Conservation (phyloP, 2,888 invertebrate species). For the Litoditis marina region DNA sequence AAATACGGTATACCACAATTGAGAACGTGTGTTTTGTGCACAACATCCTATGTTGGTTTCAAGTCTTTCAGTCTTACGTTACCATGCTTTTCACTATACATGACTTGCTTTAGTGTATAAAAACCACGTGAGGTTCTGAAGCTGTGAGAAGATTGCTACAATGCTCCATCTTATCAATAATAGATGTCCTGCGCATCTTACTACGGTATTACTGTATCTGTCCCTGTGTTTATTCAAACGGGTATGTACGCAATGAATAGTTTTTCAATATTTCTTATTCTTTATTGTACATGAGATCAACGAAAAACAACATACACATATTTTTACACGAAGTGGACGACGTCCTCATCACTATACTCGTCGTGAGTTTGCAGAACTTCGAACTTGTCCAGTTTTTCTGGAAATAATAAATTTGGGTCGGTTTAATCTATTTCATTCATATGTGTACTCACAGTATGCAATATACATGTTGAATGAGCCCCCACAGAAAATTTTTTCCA, state of each 20-base stretch:
- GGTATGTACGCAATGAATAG: not conserved
- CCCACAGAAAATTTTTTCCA: not conserved
- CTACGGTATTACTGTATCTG: no score
- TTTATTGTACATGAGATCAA: not conserved
- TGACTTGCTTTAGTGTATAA: no score
- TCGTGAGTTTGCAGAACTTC: conserved; percentile 17
- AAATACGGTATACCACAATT: no score
- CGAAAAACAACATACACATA: not conserved
- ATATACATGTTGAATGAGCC: not conserved
- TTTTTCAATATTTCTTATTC: not conserved
- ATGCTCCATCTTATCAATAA: no score
- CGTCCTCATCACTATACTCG: conserved; percentile 13
- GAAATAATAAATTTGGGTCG: not conserved
- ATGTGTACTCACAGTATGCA: not conserved
- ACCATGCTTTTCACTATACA: no score
- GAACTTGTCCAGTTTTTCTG: conserved; percentile 11
- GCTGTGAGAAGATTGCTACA: no score
- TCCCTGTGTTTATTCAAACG: no score
- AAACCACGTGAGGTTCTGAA: no score
- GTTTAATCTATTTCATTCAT: not conserved
- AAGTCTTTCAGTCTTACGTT: no score
- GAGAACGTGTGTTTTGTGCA: no score
- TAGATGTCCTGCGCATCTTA: no score
- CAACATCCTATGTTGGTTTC: no score
- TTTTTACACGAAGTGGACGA: conserved; percentile 19